These are phyloP conservation scores for Temnopleurus reevesii DNA, from an alignment of 53 echinoderm and acorn worm genomes.

Conservation along the genomic window DNA sequence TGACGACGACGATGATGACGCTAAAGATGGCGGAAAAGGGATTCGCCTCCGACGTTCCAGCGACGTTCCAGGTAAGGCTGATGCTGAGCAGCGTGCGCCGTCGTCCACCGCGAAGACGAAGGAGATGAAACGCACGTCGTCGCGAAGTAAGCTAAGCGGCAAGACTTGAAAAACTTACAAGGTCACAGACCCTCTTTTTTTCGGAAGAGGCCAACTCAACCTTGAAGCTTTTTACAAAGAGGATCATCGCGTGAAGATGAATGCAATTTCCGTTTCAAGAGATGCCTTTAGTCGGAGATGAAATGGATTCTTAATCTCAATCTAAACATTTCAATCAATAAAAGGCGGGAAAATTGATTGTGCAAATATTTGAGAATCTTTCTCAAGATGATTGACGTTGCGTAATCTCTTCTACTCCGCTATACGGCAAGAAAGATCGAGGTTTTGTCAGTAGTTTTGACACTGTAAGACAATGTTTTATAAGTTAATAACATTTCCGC, in stretches of 20 bases:
- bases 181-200: not conserved
- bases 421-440: too few relatives aligned
- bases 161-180: slow-evolving; percentile 6
- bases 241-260: slow-evolving; percentile 3
- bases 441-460: too few relatives aligned
- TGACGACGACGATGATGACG: not conserved
- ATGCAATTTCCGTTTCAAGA: not conserved
- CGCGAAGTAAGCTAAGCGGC: slow-evolving; percentile 4
- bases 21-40: not conserved
- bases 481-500: too few relatives aligned
- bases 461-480: too few relatives aligned
- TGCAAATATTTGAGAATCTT: slow-evolving; percentile 18
- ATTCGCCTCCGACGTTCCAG: not conserved
- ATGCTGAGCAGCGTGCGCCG: not conserved
- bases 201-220: too few relatives aligned
- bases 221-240: not conserved
- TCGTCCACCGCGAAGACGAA: not conserved
- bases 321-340: not conserved
- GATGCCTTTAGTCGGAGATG: not conserved
- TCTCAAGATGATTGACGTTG: too few relatives aligned
- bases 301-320: not conserved
- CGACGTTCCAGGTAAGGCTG: not conserved
- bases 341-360: not conserved
- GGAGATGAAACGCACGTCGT: slow-evolving; percentile 15
- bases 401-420: too few relatives aligned